Percentiles rank a stretch among this genome's conserved stretches.
Conservation (phyloP, 2,113 vertebrate species). For the Coptodon bakossiorum region DNA sequence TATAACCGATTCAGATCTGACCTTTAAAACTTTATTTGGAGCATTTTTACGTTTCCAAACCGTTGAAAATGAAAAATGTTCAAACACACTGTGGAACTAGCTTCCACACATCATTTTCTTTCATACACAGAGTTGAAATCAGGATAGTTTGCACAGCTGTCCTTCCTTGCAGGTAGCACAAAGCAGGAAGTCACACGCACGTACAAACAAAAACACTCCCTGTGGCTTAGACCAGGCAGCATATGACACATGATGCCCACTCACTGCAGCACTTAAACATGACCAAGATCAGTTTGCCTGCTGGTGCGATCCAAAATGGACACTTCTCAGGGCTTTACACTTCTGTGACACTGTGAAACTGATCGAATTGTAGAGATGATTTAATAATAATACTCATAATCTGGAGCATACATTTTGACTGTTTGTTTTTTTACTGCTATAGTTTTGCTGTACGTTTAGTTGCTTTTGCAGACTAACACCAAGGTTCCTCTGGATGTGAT, state of each 20-base stretch:
- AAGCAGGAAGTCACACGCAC: not conserved
- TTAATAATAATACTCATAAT: not conserved
- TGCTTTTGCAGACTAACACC: not conserved
- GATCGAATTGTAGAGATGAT: not conserved
- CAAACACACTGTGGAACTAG: not conserved
- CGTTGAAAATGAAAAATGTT: not conserved
- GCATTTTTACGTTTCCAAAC: not conserved
- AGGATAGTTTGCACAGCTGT: not conserved
- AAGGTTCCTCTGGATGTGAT: not conserved
- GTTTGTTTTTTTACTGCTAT: not conserved
- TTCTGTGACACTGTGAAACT: not conserved
- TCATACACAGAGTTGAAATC: not conserved
- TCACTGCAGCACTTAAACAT: not conserved
- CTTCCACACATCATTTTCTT: not conserved
- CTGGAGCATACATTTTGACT: not conserved
- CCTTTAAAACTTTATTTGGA: not conserved
- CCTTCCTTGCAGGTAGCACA: not conserved
- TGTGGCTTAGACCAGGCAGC: not conserved
- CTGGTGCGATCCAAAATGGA: fast-evolving
- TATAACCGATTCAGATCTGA: no score
- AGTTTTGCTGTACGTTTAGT: not conserved
- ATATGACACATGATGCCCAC: fast-evolving
- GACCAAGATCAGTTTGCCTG: fast-evolving
- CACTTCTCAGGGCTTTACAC: not conserved
- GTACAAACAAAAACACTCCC: not conserved